These are phyloP conservation scores for Chascanopsetta lugubris DNA, from an alignment of 2,113 vertebrate species.

Conservation along the genomic window DNA sequence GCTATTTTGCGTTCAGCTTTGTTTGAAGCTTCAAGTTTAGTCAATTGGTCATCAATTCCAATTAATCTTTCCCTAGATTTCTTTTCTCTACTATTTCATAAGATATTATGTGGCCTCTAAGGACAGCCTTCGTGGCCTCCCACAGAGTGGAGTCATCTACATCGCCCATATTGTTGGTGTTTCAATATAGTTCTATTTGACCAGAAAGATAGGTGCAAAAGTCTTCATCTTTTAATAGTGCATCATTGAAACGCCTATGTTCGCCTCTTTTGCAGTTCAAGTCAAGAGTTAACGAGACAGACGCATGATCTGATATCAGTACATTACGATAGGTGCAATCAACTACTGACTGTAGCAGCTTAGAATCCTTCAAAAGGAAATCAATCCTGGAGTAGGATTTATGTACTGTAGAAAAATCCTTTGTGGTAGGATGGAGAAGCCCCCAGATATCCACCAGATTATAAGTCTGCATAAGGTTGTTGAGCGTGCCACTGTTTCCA, in stretches of 20 bases:
- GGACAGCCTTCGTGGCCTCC: background rate
- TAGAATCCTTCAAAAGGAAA: background rate
- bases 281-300: background rate
- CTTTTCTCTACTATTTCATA: background rate
- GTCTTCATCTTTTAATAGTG: background rate
- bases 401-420: background rate
- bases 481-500: background rate
- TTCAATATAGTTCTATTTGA: background rate
- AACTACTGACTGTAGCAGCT: no score
- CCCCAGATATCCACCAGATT: background rate
- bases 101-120: background rate
- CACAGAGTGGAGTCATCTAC: background rate
- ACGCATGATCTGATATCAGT: background rate
- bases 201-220: background rate
- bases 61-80: no score
- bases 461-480: background rate
- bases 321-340: background rate
- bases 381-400: background rate
- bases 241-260: background rate
- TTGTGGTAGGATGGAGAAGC: background rate
- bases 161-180: background rate
- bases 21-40: no score
- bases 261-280: background rate
- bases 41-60: no score
- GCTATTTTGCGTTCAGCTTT: no score